phyloP scores from a whole-genome alignment of 1,140 invertebrate genomes.

The Holotrichia oblita region DNA sequence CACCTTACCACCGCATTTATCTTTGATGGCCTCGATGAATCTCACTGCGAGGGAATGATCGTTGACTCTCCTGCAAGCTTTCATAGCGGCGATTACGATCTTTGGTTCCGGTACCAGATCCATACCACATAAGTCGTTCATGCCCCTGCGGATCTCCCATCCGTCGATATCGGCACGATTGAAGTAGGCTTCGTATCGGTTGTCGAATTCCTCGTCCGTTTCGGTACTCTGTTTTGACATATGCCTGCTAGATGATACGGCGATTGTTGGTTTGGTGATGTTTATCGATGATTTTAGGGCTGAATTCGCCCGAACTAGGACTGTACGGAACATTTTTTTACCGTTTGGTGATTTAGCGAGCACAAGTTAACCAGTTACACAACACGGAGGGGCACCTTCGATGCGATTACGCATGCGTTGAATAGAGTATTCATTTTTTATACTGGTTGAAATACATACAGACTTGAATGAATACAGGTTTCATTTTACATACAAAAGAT shows the following conservation, averaged over 20 bases:
- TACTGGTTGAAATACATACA: background rate
- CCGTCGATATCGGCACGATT: constrained; percentile 91
- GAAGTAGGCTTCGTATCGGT: constrained; percentile 85
- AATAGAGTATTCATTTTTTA: background rate
- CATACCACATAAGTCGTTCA: constrained; percentile 85
- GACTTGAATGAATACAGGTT: too few relatives aligned
- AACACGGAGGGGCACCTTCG: background rate
- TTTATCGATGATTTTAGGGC: constrained; percentile 49
- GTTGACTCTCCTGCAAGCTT: constrained; percentile 92
- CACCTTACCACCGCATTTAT: constrained; percentile 85
- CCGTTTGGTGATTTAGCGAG: background rate
- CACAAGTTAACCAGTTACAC: constrained; percentile 27
- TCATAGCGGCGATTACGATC: constrained; percentile 90
- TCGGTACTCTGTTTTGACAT: constrained; percentile 57
- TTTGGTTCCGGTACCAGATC: constrained; percentile 96
- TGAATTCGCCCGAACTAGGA: constrained; percentile 49
- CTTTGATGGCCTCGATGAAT: constrained; percentile 91
- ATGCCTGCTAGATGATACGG: constrained; percentile 43
- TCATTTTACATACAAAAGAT: too few relatives aligned
- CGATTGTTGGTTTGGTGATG: constrained; percentile 4
- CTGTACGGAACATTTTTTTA: constrained; percentile 56
- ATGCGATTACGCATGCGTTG: background rate
- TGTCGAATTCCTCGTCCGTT: constrained; percentile 60
- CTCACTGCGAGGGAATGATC: constrained; percentile 93
- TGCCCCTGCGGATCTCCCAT: constrained; percentile 93